Base-by-base conservation (phyloP, 2,888 invertebrate genomes). In the Neoascia interrupta region DNA sequence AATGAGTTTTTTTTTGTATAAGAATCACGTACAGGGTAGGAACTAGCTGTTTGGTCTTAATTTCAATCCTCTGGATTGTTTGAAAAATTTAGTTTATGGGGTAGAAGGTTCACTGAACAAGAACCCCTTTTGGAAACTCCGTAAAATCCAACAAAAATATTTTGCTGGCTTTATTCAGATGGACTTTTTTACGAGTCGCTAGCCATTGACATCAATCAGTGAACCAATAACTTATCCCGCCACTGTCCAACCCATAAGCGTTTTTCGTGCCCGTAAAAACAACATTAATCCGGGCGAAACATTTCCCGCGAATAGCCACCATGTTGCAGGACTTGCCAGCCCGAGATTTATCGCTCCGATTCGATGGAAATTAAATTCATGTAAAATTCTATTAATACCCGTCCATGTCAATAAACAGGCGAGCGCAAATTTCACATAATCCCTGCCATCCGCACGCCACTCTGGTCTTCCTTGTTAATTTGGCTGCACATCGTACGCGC, bases 341-440 rank as follows among this genome's bases (percentile, higher is more conserved):
- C 3, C 15, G 45, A 76, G 70, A 76, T 70, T 76, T 70, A 76
- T 76, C 60, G 72, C 53, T 58, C 51, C 64, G 37, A 70, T 76
- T 76, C 70, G 60, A 60, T 76, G 72, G 58, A 76, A 64, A 76
- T 76, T 72, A 72, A 76, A 76, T 72, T 76, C 75, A 53, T 76
- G 70, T 75, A 49, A 63, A 61, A 51, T 31, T 76, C 70, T 70
- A 76, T 70, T 58, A 70, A 76, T 76, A 70, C 36, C 41, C 37
- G 21, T n/a, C 31, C 53, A 26, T 72, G 72, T 76, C 76, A 76
- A 76, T 76, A 76, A 72, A 76, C 70, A 76, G 76, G 41, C 47
- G 72, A 72, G 60, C 72, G 72, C 60, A 61, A 76, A 70, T 66
- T 64, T 64, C 53, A 72, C 64, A 76, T 70, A 64, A 64, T 64